Evolutionary conservation across 2,113 vertebrate species (phyloP), one percentile per base, ranked within the genome.

Genomic region (Dicentrarchus labrax): DNA sequence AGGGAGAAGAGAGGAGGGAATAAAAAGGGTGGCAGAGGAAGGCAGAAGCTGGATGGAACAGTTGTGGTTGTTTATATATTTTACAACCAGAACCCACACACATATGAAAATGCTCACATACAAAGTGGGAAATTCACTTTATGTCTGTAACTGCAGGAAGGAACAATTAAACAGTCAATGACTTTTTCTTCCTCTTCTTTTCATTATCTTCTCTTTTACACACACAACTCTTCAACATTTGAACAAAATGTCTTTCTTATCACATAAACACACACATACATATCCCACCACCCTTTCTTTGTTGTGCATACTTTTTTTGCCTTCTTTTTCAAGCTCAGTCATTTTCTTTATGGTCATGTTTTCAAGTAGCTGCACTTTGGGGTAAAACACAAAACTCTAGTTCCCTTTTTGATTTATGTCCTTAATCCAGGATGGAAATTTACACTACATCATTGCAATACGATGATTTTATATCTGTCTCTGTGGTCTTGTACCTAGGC

Each of bases 401-500:
- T 57, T 87, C 61, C 10, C n/a, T 67, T 70, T 76, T 38, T 76
- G 71, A 83, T 83, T 85, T 79, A 87, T 82, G 38, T 38, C 30
- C n/a, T 50, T 72, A 48, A 82, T 88, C 78, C 65, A 45, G 15
- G 50, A 87, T 80, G 43, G 41, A 82, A 81, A 88, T 77, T 86
- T 70, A 80, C 67, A 21, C 64, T 82, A 68, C 48, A 80, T 81
- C 48, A 79, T 36, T 67, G 41, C 38, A 78, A 70, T 51, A 47
- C 16, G 50, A 51, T 72, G 76, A 78, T 85, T 86, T 86, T 80
- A 84, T 88, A 82, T 87, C 48, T 82, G 65, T 39, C 82, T 84
- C 65, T 80, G 78, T 72, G 86, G 85, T 86, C 76, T 82, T 86
- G 74, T 86, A 78, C 61, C 65, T 88, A 89, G 83, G 81, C 38